Evolutionary conservation across 1,140 invertebrate genomes (phyloP), one percentile per base, ranked within the genome.

Genomic region (Leptonema lineaticorne): DNA sequence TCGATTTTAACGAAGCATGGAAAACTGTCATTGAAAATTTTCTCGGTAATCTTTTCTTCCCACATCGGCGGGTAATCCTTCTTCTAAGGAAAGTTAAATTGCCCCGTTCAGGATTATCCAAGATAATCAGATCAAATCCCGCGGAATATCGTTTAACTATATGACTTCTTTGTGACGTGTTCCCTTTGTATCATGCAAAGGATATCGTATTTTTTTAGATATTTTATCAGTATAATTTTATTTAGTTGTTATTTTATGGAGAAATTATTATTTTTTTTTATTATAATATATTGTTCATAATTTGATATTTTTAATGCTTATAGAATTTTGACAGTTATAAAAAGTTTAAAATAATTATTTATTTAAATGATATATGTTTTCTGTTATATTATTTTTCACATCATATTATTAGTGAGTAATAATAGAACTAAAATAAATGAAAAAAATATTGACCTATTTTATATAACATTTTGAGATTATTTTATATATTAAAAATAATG

Each of bases 61-160:
- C 50, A 24, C 50, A 53, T 26, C 28, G 28, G 59, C 7, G 4
- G 60, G 41, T 68, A 68, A 68, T 68, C 67, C 67, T 63, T 68
- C 59, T 64, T 64, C 48, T 29, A 24, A 64, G 60, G 48, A 62
- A 69, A 69, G 60, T 69, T 69, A 69, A 69, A 69, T 69, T 69
- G 68, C 48, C 67, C 68, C 56, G 62, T 63, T 63, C 24, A 8
- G 60, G 68, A 69, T 64, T 63, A 69, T 69, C 68, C 60, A n/a
- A 45, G 60, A 63, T 69, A 64, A 69, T 57, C 53, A 63, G 60
- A 69, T 69, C 50, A 69, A 63, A 63, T 63, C 59, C 27, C 14
- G 29, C 33, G 67, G 59, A 59, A 27, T 41, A 63, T 64, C 45
- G 29, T 26, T 64, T 64, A 64, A 50, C 62, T 50, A 64, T 64